phyloP scores from a whole-genome alignment of 2,113 vertebrate genomes.

The Pogona vitticeps region DNA sequence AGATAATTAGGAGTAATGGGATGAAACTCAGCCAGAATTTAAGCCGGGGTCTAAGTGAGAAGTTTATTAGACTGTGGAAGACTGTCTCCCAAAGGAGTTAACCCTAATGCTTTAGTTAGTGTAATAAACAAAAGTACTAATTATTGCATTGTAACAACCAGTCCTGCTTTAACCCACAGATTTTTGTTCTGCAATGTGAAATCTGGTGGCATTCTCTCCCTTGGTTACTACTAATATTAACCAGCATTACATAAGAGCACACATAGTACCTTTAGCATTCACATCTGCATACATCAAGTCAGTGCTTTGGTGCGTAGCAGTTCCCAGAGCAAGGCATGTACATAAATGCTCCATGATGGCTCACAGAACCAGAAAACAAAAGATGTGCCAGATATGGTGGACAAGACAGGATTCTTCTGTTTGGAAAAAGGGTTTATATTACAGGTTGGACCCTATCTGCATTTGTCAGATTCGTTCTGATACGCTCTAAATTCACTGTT shows the following conservation, averaged over 20 bases:
- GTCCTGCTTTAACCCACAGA: not conserved
- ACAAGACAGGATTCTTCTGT: not conserved
- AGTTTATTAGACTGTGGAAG: conserved; percentile 3
- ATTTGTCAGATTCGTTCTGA: not conserved
- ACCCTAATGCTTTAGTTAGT: not conserved
- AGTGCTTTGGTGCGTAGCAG: not conserved
- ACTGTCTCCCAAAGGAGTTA: not conserved
- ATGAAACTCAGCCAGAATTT: conserved; percentile 5
- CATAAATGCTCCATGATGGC: not conserved
- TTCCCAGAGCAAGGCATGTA: not conserved
- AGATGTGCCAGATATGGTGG: conserved; percentile 20
- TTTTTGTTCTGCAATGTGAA: not conserved
- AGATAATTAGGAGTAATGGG: conserved; percentile 18
- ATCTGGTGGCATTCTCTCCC: not conserved
- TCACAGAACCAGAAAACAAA: not conserved
- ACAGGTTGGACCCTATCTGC: too few species aligned
- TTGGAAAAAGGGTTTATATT: not conserved
- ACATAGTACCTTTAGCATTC: not conserved
- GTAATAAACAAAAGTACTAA: not conserved
- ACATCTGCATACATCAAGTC: conserved; percentile 16
- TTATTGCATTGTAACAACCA: not conserved
- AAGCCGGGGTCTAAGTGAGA: not conserved
- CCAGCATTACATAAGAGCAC: conserved; percentile 21
- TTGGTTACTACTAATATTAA: conserved; percentile 20
- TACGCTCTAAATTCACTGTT: not conserved